Base-by-base conservation (phyloP, 2,888 invertebrate species). In the Taphrorychus bicolor region DNA sequence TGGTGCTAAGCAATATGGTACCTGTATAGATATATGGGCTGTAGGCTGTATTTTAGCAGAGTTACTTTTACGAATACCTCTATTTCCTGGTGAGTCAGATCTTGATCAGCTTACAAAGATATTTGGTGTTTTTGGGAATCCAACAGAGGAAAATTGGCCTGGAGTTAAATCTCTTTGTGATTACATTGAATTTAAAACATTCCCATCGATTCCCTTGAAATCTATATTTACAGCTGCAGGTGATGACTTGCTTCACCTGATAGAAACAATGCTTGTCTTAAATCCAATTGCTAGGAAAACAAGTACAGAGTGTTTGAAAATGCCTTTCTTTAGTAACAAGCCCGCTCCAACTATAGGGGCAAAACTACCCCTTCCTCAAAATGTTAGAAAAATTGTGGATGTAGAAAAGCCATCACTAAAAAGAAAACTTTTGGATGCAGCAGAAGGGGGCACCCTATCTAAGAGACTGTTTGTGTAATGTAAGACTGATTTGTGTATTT, bases 11-110 rank as follows among this genome's bases (percentile, higher is more conserved):
- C 93, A 94, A 78, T 99, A 99, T 82, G 94, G 96, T 11, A 93
- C 93, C 9, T 96, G 96, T 1, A 93, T 99, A 14, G 99, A 99
- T 79, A 97, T 98, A 86, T 99, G 99, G 99, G 98, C 99, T 2
- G 89, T 97, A 9, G 99, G 99, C 2, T 99, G 99, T 81, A 98
- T 99, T 78, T 82, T 99, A 70, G 99, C 97, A 0, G 99, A 99
- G 83, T 85, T 99, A 17, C 82, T 96, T 54, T 84, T 96, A n/a
- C 84, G 96, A 71, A 90, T 92, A 2, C 98, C 99, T 1, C 93
- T 99, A 77, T 86, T 99, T 69, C 96, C 98, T 0, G 98, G 98
- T 4, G 98, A 98, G 76, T 93, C 97, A 0, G 99, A 99, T 82
- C 84, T 99, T 61, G 98, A 98, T 84, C 99, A 99, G 80, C 84